Conservation (phyloP, 2,797 vertebrate species). For the Anabacerthia variegaticeps region DNA sequence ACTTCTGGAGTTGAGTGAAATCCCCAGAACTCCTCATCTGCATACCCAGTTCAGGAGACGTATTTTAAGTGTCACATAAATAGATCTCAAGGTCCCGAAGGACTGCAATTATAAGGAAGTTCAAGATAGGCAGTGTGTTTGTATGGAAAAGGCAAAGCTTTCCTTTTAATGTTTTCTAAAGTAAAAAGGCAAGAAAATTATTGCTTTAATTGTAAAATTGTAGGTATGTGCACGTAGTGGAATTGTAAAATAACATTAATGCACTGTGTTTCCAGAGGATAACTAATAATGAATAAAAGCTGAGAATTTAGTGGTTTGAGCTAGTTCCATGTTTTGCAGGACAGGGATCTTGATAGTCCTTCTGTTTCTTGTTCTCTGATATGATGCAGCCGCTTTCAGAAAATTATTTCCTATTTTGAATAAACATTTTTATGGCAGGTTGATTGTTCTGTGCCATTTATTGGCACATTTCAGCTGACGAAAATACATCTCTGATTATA, state of each 20-base stretch:
- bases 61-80: neutral
- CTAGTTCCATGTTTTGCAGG: neutral
- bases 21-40: neutral
- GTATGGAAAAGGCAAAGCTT: neutral
- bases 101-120: neutral
- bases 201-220: neutral
- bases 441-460: neutral
- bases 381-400: neutral
- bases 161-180: neutral
- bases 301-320: neutral
- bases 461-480: neutral
- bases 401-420: neutral
- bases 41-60: neutral
- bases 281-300: neutral
- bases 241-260: neutral
- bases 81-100: neutral
- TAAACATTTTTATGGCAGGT: neutral
- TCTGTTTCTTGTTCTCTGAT: neutral
- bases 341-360: neutral
- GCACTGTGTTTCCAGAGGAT: neutral
- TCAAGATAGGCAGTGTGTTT: neutral
- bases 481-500: neutral
- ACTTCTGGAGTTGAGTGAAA: neutral
- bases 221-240: neutral
- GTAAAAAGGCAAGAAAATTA: neutral